Base-by-base conservation (phyloP, 2,888 invertebrate genomes). In the Ectobius pallidus region DNA sequence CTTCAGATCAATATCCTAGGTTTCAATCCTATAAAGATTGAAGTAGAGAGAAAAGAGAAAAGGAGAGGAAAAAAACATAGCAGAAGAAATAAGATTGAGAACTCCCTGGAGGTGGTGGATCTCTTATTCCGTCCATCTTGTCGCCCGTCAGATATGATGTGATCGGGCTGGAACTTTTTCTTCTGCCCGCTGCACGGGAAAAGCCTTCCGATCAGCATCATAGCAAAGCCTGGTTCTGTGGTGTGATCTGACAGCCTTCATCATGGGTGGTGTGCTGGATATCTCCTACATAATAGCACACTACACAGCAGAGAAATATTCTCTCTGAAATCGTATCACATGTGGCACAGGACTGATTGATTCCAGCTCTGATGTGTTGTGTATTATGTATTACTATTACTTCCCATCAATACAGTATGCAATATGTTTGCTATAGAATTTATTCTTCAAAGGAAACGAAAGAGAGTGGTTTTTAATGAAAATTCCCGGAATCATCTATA, bases 71-170 rank as follows among this genome's bases (percentile, higher is more conserved):
- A 3, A 49, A 18, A 52, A 52, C n/a, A 52, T 3, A 11, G 25
- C 1, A 52, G 25, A 3, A 52, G 52, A 52, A 52, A 25, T 25
- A 52, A 30, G 30, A 27, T 25, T 16, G 18, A 30, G 25, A 2
- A 30, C 18, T 30, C 58, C 30, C 58, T 30, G 30, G 30, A 32
- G 30, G 30, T n/a, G 58, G 14, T 27, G 58, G 58, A 58, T 58
- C 58, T 58, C 58, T 58, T 58, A 58, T 58, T 58, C 58, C 52
- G 63, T 18, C 46, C 46, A 65, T 52, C 63, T 49, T 71, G 34
- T 44, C 65, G 58, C 49, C 16, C 58, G 73, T 73, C 73, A 68
- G 30, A 55, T 25, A 70, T 73, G 73, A 71, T 69, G 73, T 73
- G 71, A 71, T 73, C 71, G 65, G 27, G 34, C 25, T 52, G 52